Percentiles rank a stretch among this genome's conserved stretches.
Conservation (phyloP, 2,113 vertebrate species). For the Bufo bufo region DNA sequence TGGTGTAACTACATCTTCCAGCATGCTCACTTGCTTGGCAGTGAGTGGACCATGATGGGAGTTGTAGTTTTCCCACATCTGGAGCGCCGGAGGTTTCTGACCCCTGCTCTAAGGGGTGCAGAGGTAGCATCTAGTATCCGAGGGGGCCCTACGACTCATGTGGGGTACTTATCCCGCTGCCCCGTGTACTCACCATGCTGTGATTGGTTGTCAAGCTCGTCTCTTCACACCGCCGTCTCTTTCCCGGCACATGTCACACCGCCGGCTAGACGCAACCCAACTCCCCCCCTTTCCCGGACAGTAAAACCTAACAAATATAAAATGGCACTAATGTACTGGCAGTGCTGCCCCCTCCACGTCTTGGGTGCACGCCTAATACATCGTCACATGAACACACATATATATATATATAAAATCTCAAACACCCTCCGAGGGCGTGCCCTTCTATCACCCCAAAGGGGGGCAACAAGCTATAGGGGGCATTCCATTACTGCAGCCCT, state of each 20-base stretch:
- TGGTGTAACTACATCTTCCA: too few species aligned
- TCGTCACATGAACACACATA: not conserved
- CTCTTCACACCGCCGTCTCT: not conserved
- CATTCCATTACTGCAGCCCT: not conserved
- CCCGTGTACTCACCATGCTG: slow-evolving; percentile 30
- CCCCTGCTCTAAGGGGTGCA: too few species aligned
- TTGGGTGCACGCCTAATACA: not conserved
- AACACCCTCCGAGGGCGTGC: not conserved
- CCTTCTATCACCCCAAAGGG: not conserved
- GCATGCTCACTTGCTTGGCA: too few species aligned
- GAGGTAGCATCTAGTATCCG: too few species aligned
- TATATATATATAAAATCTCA: not conserved
- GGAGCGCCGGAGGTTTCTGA: too few species aligned
- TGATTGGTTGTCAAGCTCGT: not conserved
- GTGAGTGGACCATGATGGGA: too few species aligned
- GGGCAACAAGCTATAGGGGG: not conserved
- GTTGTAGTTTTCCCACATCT: too few species aligned
- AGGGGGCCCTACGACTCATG: too few species aligned
- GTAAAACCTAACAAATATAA: not conserved
- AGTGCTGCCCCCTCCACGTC: not conserved
- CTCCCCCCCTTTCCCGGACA: not conserved
- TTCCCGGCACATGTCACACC: slow-evolving; percentile 22
- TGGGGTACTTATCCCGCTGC: too few species aligned
- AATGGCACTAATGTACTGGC: not conserved
- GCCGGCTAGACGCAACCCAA: not conserved